Evolutionary conservation across 2,113 vertebrate species (phyloP).

Genomic region (Cottus gobio): DNA sequence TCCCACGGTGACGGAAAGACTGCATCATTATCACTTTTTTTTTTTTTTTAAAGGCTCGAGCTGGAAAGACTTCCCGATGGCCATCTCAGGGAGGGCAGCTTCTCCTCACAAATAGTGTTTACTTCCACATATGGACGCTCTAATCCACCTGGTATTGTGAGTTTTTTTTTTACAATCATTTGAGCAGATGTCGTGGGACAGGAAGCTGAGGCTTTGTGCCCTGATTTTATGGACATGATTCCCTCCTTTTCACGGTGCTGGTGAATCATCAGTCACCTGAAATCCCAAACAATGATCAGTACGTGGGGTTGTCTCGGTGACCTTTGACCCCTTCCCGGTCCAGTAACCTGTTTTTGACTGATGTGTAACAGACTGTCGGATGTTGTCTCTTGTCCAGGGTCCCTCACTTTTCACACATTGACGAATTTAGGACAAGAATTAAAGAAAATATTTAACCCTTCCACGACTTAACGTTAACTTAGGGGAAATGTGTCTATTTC

Average conservation of each 20-base stretch:
- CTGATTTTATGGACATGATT: constrained; percentile 58
- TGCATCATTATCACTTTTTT: constrained; percentile 28
- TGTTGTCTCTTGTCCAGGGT: background rate
- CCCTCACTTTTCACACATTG: background rate
- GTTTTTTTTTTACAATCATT: constrained; percentile 53
- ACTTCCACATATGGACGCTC: constrained; percentile 60
- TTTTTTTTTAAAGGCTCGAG: constrained; percentile 1
- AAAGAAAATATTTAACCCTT: too few species aligned
- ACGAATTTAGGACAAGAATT: background rate
- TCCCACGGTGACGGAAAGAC: constrained; percentile 15
- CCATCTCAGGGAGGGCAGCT: constrained; percentile 43
- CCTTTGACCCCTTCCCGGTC: background rate
- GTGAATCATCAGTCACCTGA: constrained; percentile 57
- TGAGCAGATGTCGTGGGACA: constrained; percentile 74
- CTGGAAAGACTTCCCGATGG: constrained; percentile 28
- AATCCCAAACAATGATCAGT: constrained; percentile 19
- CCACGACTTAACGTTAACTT: background rate
- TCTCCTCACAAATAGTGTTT: constrained; percentile 47
- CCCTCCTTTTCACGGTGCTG: constrained; percentile 19
- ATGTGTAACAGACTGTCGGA: background rate
- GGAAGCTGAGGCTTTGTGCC: constrained; percentile 56
- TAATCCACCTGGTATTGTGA: constrained; percentile 36
- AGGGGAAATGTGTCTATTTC: background rate
- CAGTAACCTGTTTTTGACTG: background rate
- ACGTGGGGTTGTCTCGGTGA: background rate